Evolutionary conservation across 2,888 invertebrate genomes (phyloP).

Genomic region (Mactromeris polynyma): DNA sequence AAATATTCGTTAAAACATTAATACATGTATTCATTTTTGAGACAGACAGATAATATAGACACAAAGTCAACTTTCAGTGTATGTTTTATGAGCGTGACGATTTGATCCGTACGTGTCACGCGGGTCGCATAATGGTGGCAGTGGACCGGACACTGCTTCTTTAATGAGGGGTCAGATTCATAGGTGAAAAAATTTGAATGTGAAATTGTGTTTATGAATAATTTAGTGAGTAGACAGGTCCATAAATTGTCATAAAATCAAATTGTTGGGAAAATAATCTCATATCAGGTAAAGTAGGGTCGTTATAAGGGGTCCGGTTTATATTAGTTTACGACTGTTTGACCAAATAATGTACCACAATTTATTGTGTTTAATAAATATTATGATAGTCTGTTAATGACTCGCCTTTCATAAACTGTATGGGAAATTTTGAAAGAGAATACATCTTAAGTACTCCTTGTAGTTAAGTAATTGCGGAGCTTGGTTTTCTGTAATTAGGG

Average conservation of each 20-base stretch:
- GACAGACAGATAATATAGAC: too few species aligned
- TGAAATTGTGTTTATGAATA: conserved; percentile 25
- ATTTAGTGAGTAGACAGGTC: conserved; percentile 15
- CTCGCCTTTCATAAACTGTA: not conserved
- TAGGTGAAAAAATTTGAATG: conserved; percentile 2
- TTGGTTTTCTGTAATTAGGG: not conserved
- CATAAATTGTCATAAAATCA: conserved; percentile 28
- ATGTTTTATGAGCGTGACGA: not conserved
- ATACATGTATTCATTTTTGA: too few species aligned
- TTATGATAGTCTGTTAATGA: conserved; percentile 8
- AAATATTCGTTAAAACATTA: too few species aligned
- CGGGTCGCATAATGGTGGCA: not conserved
- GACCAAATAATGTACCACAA: conserved; percentile 25
- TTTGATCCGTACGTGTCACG: not conserved
- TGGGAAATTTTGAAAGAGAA: conserved; percentile 8
- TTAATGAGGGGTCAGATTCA: conserved; percentile 20
- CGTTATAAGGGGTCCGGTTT: not conserved
- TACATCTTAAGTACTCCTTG: not conserved
- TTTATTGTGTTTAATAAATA: conserved; percentile 24
- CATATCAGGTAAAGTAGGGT: not conserved
- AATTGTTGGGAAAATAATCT: conserved; percentile 1
- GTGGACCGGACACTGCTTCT: not conserved
- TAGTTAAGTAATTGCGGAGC: not conserved
- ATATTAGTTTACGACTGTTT: conserved; percentile 17
- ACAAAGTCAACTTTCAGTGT: too few species aligned